Conservation (phyloP, 2,113 vertebrate species). For the Syngnathus scovelli region DNA sequence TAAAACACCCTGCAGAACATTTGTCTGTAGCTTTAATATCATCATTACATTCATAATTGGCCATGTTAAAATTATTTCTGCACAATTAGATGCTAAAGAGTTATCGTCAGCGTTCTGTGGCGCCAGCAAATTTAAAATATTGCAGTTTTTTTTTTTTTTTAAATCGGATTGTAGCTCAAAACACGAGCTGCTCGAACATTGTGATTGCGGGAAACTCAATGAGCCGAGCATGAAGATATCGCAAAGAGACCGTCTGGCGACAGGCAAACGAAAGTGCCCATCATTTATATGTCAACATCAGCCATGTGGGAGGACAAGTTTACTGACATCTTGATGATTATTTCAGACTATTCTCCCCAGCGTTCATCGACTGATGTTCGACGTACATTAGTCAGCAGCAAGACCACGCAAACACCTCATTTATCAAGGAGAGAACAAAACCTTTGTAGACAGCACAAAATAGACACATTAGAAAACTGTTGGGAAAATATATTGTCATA, state of each 20-base stretch:
- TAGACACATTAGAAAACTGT: constrained; percentile 16
- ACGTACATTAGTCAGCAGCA: constrained; percentile 63
- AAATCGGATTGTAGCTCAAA: constrained; percentile 6
- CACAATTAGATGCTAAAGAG: not conserved
- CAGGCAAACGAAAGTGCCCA: constrained; percentile 61
- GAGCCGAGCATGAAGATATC: constrained; percentile 53
- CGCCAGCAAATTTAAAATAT: not conserved
- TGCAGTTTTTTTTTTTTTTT: not conserved
- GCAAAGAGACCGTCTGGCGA: constrained; percentile 51
- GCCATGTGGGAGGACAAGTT: constrained; percentile 68
- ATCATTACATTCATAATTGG: constrained; percentile 6
- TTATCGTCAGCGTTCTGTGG: not conserved
- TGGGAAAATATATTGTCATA: constrained; percentile 9
- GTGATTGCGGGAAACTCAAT: constrained; percentile 35
- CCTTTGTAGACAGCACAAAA: constrained; percentile 33
- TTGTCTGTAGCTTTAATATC: not conserved
- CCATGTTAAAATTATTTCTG: constrained; percentile 11
- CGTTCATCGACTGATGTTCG: constrained; percentile 56
- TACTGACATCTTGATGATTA: constrained; percentile 71
- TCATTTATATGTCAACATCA: constrained; percentile 69
- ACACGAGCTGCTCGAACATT: not conserved
- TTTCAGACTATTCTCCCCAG: constrained; percentile 53
- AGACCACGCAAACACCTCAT: constrained; percentile 39
- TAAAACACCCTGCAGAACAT: not conserved
- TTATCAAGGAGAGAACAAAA: constrained; percentile 41